Conservation (phyloP, 23 tunicate species). For the Halocynthia aurantium region DNA sequence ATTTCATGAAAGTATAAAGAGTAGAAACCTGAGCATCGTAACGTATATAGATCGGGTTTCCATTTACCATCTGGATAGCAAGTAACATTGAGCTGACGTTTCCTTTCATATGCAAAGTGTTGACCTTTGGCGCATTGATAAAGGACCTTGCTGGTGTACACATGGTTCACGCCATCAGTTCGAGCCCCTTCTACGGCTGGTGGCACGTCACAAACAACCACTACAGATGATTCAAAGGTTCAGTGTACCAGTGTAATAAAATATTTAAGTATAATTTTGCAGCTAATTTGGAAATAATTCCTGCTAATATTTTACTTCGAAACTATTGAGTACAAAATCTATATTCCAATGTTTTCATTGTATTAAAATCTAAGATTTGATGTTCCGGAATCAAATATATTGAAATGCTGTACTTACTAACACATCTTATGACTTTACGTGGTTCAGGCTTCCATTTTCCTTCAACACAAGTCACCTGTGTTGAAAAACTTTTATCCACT, state of each 20-base stretch:
- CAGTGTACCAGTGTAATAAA: not conserved
- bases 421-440: conserved; percentile 15
- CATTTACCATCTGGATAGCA: conserved; percentile 55
- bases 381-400: too few relatives aligned
- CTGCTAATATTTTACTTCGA: too few relatives aligned
- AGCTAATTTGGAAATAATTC: too few relatives aligned
- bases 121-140: conserved; percentile 73
- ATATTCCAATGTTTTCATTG: too few relatives aligned
- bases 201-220: conserved; percentile 53
- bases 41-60: conserved; percentile 36
- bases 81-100: conserved; percentile 20
- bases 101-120: conserved; percentile 26
- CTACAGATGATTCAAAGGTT: conserved; percentile 14
- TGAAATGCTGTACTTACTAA: conserved; percentile 23
- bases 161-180: conserved; percentile 35
- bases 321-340: too few relatives aligned
- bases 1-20: not conserved
- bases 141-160: conserved; percentile 22
- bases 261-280: too few relatives aligned
- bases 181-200: conserved; percentile 52
- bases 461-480: conserved; percentile 23
- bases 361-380: too few relatives aligned
- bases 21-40: conserved; percentile 46
- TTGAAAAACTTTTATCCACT: conserved; percentile 4
- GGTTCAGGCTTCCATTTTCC: conserved; percentile 56